A percentile compares a stretch with the other conserved stretches of the same genome.
Evolutionary conservation across 2,888 invertebrate species (phyloP).

Genomic region (Morpho deidamia): DNA sequence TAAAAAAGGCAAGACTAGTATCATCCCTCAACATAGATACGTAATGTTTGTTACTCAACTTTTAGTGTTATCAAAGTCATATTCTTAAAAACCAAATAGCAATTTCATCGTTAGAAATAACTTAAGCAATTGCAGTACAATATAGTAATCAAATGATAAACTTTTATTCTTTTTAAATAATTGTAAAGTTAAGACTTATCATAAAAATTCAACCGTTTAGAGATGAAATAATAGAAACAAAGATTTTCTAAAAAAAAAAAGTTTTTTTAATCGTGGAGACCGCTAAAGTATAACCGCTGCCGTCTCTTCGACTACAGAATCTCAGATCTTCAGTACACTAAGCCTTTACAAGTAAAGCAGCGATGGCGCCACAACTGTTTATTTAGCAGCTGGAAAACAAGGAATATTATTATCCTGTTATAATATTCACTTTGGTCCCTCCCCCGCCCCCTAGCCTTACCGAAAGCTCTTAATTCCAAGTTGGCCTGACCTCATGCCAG

Average conservation of each 20-base stretch:
- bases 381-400: slow-evolving; percentile 36
- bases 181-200: too few relatives aligned
- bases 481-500: slow-evolving; percentile 73
- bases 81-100: too few relatives aligned
- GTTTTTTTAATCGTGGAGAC: background rate
- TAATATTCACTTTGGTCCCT: slow-evolving; percentile 73
- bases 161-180: too few relatives aligned
- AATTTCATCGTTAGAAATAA: too few relatives aligned
- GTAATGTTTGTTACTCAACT: too few relatives aligned
- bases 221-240: too few relatives aligned
- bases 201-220: too few relatives aligned
- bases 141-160: too few relatives aligned
- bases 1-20: too few relatives aligned
- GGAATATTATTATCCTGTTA: slow-evolving; percentile 56
- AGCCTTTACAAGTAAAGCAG: slow-evolving; percentile 23
- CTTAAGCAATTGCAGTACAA: too few relatives aligned
- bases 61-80: too few relatives aligned
- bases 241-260: background rate
- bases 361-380: slow-evolving; percentile 28
- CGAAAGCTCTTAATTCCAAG: slow-evolving; percentile 75
- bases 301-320: slow-evolving; percentile 22
- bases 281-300: slow-evolving; percentile 10
- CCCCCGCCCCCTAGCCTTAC: slow-evolving; percentile 46
- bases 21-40: too few relatives aligned
- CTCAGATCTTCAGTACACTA: slow-evolving; percentile 22